These are phyloP conservation scores for Philereme transversata DNA, from an alignment of 2,888 invertebrate genomes.

Conservation along the genomic window DNA sequence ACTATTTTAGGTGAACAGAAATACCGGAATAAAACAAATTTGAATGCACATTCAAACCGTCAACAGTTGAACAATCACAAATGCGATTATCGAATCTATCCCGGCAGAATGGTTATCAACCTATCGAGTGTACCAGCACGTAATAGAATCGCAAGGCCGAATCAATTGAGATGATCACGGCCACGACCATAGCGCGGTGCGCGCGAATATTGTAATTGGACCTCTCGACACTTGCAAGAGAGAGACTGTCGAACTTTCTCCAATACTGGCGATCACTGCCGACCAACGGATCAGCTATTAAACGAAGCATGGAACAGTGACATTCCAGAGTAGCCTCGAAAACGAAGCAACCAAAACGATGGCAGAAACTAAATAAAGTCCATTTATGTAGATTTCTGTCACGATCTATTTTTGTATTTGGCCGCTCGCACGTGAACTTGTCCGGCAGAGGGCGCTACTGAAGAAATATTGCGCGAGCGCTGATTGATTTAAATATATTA, in stretches of 20 bases:
- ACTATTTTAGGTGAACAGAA: slow-evolving; percentile 1
- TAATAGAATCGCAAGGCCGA: slow-evolving; percentile 73
- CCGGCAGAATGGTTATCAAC: slow-evolving; percentile 43
- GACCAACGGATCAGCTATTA: slow-evolving; percentile 15
- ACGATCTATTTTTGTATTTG: slow-evolving; percentile 72
- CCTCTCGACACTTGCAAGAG: slow-evolving; percentile 19
- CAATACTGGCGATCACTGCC: slow-evolving; percentile 9
- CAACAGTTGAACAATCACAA: slow-evolving; percentile 29
- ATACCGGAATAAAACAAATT: slow-evolving; percentile 15
- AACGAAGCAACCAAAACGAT: slow-evolving; percentile 54
- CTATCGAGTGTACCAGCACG: slow-evolving; percentile 48
- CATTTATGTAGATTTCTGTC: slow-evolving; percentile 80
- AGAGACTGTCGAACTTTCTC: slow-evolving; percentile 27
- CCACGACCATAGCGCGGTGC: slow-evolving; percentile 45
- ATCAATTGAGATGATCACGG: slow-evolving; percentile 66
- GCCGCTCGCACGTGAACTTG: slow-evolving; percentile 68
- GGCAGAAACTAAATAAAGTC: slow-evolving; percentile 63
- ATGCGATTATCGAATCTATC: slow-evolving; percentile 41
- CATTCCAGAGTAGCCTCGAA: slow-evolving; percentile 20
- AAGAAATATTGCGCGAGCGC: slow-evolving; percentile 48
- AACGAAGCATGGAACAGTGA: slow-evolving; percentile 8
- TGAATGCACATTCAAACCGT: slow-evolving; percentile 26
- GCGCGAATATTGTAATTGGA: slow-evolving; percentile 29
- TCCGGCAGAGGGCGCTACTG: slow-evolving; percentile 55
- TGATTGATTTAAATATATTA: slow-evolving; percentile 40